phyloP scores from a whole-genome alignment of 2,888 invertebrate species.

The Rhagophthalmus giganteus region DNA sequence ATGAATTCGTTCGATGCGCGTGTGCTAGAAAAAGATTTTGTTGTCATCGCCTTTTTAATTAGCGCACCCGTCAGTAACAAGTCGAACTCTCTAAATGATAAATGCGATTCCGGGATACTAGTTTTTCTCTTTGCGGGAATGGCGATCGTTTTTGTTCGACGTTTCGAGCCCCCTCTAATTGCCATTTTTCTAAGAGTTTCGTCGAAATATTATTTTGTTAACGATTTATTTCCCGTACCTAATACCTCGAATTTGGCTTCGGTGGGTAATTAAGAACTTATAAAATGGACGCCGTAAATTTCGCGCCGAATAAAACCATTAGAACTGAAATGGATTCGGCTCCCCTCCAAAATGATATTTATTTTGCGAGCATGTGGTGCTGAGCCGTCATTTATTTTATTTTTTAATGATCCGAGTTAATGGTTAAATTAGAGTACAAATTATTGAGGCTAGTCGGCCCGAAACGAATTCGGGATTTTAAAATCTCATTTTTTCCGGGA shows the following conservation, averaged over 20 bases:
- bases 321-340: conserved; percentile 27
- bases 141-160: conserved; percentile 29
- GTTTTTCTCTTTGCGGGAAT: conserved; percentile 28
- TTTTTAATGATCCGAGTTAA: conserved; percentile 31
- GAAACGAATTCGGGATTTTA: conserved; percentile 19
- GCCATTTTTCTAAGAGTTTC: conserved; percentile 3
- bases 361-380: conserved; percentile 30
- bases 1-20: conserved; percentile 4
- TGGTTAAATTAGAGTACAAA: conserved; percentile 32
- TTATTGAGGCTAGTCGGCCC: conserved; percentile 27
- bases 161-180: conserved; percentile 6
- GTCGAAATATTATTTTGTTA: background rate
- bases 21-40: conserved; percentile 21
- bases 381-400: conserved; percentile 32
- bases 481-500: conserved; percentile 26
- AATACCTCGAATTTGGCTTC: background rate
- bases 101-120: conserved; percentile 27
- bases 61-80: conserved; percentile 34
- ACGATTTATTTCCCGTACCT: background rate
- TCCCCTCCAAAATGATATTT: conserved; percentile 28
- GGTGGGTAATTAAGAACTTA: background rate
- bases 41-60: conserved; percentile 34
- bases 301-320: conserved; percentile 28
- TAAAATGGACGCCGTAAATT: conserved; percentile 23
- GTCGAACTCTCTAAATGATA: conserved; percentile 35